Evolutionary conservation across 1,140 invertebrate genomes (phyloP).

Genomic region (Mya arenaria): DNA sequence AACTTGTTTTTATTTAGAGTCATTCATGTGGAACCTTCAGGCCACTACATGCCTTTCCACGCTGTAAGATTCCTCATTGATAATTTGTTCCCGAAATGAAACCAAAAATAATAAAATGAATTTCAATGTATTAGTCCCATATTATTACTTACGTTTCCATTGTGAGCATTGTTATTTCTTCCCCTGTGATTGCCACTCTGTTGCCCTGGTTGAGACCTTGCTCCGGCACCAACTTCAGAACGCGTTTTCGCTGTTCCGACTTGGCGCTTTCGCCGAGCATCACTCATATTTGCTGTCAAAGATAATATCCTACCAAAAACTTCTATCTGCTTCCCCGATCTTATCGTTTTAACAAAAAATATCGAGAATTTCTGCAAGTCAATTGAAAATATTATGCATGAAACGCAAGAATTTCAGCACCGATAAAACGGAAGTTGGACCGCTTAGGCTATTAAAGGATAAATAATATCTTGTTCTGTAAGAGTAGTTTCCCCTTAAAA

Average conservation of each 20-base stretch:
- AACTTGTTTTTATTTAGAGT: no score
- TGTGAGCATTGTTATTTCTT: slow-evolving; percentile 62
- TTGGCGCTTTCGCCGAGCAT: slow-evolving; percentile 71
- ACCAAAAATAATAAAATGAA: no score
- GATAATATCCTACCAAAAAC: no score
- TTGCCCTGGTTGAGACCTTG: slow-evolving; percentile 54
- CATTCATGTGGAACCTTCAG: no score
- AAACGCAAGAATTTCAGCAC: background rate
- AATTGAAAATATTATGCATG: no score
- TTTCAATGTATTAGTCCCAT: no score
- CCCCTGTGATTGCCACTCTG: slow-evolving; percentile 50
- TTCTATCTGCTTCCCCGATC: no score
- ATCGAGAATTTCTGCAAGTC: no score
- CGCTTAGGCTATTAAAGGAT: background rate
- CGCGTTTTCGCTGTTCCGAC: slow-evolving; percentile 62
- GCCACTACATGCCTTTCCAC: no score
- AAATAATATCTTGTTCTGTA: background rate
- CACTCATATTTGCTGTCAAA: slow-evolving; percentile 65
- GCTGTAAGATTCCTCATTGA: no score
- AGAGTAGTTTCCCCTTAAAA: background rate
- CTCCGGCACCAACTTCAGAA: slow-evolving; percentile 64
- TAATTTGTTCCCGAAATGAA: no score
- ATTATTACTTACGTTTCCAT: slow-evolving; percentile 54
- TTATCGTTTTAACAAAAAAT: no score
- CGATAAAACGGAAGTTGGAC: background rate